Conservation (phyloP, 2,113 vertebrate genomes). For the Gulo gulo region DNA sequence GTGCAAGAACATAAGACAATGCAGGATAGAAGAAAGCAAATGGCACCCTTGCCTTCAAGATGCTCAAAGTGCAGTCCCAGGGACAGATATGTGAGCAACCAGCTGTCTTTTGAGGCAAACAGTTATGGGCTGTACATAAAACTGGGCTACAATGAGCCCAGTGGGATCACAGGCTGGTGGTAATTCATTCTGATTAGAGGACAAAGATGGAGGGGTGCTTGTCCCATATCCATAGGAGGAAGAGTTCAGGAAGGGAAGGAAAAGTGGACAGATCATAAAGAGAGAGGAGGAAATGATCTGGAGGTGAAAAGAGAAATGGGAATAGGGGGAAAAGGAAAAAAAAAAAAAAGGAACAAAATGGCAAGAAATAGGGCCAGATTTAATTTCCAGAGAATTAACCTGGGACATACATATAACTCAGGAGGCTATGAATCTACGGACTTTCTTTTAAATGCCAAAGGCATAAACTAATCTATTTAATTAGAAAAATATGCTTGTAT, state of each 20-base stretch:
- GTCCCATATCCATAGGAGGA: background rate
- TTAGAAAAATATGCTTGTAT: constrained; percentile 73
- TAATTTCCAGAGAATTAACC: constrained; percentile 66
- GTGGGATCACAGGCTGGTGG: rapidly evolving
- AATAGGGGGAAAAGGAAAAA: background rate
- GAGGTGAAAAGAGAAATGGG: constrained; percentile 8
- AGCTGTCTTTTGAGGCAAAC: background rate
- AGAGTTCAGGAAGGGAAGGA: background rate
- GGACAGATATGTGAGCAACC: background rate
- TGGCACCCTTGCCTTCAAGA: background rate
- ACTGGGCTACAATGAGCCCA: background rate
- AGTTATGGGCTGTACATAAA: background rate
- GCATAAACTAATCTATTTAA: constrained; percentile 72
- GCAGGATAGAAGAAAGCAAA: background rate
- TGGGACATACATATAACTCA: constrained; percentile 62
- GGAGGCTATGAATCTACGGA: constrained; percentile 46
- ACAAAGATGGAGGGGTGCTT: background rate
- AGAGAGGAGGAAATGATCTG: background rate
- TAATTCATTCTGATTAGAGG: background rate
- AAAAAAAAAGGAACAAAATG: constrained; percentile 14
- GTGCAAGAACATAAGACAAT: background rate
- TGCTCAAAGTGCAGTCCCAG: background rate
- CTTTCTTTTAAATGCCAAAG: constrained; percentile 66
- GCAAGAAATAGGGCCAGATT: constrained; percentile 47
- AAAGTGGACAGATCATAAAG: background rate